A percentile compares a stretch with the other conserved stretches of the same genome.
Conservation (phyloP, 37 sponge, comb jelly and placozoan species). For the Diacarnus erythraeanus region DNA sequence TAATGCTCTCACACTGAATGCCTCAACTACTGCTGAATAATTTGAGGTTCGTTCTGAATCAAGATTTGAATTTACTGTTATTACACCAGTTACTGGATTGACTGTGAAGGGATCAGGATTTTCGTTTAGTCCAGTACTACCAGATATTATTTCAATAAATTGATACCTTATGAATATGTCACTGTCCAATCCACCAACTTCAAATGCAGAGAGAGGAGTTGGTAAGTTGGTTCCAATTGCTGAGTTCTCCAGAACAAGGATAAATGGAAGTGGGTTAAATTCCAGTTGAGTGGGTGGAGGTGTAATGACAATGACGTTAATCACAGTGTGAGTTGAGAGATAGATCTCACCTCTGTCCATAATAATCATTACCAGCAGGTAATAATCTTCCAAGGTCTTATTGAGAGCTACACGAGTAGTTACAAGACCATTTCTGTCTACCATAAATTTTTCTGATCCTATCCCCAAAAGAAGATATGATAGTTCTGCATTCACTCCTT, state of each 20-base stretch:
- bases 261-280: not conserved
- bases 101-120: conserved; percentile 20
- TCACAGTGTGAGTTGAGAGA: conserved; percentile 62
- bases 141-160: conserved; percentile 24
- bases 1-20: conserved; percentile 42
- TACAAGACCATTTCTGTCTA: conserved; percentile 53
- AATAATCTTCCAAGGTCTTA: conserved; percentile 19
- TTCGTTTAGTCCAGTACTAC: not conserved
- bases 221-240: not conserved
- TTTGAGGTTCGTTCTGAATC: conserved; percentile 37
- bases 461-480: conserved; percentile 65
- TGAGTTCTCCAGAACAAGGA: conserved; percentile 26
- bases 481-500: conserved; percentile 67
- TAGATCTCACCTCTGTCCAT: conserved; percentile 54
- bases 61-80: conserved; percentile 11
- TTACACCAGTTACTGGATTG: conserved; percentile 21
- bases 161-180: conserved; percentile 41
- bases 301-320: conserved; percentile 58
- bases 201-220: conserved; percentile 37
- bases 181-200: conserved; percentile 32
- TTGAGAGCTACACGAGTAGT: conserved; percentile 49
- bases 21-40: conserved; percentile 40
- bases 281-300: conserved; percentile 39
- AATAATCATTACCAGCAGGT: conserved; percentile 69
- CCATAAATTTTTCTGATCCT: conserved; percentile 57